These are phyloP conservation scores for Drosophila repleta DNA, from an alignment of 1,140 invertebrate genomes.

Conservation along the genomic window DNA sequence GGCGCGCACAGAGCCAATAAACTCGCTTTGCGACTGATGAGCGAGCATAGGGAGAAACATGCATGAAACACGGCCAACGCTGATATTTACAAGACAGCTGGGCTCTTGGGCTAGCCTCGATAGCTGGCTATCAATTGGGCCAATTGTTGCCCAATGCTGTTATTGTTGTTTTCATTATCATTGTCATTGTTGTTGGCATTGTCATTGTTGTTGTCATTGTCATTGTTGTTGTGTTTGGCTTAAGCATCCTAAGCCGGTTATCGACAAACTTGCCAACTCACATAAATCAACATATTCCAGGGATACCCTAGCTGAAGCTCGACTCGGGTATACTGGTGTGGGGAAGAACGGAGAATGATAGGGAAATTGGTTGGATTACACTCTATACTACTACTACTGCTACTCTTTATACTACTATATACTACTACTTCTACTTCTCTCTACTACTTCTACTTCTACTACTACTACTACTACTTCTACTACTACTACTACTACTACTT, in stretches of 20 bases:
- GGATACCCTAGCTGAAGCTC: not conserved
- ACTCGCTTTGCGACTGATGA: too few species aligned
- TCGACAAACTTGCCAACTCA: slow-evolving; percentile 59
- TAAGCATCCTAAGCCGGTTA: slow-evolving; percentile 62
- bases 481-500: too few species aligned
- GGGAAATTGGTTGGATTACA: too few species aligned
- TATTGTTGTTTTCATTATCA: not conserved
- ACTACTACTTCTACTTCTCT: too few species aligned
- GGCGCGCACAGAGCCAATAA: too few species aligned
- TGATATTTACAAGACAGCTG: slow-evolving; percentile 48
- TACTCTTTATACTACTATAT: too few species aligned
- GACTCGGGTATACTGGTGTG: not conserved
- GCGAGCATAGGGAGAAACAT: too few species aligned
- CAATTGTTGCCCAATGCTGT: slow-evolving; percentile 26
- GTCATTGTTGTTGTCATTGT: not conserved
- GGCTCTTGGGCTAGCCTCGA: slow-evolving; percentile 6
- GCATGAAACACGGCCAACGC: slow-evolving; percentile 13
- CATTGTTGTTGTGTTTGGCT: slow-evolving; percentile 3
- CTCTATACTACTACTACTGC: too few species aligned
- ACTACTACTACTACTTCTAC: too few species aligned
- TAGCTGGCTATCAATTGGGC: slow-evolving; percentile 37
- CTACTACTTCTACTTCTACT: too few species aligned
- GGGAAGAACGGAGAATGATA: too few species aligned
- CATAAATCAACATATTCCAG: slow-evolving; percentile 66
- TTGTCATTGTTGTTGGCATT: not conserved